Percentiles rank a stretch among this genome's conserved stretches.
Evolutionary conservation across 35 echinoderm and acorn worm species (phyloP).

Genomic region (Heliocidaris erythrogramma): DNA sequence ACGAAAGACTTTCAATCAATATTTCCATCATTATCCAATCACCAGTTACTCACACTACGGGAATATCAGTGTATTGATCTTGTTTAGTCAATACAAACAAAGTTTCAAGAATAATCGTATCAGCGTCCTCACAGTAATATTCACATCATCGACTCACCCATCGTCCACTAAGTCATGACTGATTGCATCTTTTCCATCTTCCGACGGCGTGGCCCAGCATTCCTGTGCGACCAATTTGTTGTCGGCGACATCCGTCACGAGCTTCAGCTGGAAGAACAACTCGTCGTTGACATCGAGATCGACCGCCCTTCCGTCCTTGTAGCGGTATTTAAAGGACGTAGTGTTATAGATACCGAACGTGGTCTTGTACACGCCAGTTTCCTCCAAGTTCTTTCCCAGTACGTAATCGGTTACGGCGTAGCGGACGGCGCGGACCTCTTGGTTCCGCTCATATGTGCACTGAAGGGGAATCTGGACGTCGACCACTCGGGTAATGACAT

Average conservation of each 20-base stretch:
- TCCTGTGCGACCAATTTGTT: background rate
- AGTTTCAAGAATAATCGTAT: too few relatives aligned
- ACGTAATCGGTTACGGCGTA: conserved; percentile 14
- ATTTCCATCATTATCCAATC: too few relatives aligned
- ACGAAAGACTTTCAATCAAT: too few relatives aligned
- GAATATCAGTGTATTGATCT: too few relatives aligned
- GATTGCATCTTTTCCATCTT: background rate
- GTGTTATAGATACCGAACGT: conserved; percentile 29
- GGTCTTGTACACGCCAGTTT: background rate
- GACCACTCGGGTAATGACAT: conserved; percentile 6
- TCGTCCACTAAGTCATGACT: background rate
- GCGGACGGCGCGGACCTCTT: conserved; percentile 32
- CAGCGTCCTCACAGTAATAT: too few relatives aligned
- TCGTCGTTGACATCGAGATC: conserved; percentile 18
- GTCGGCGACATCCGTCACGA: background rate
- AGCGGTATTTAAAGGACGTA: background rate
- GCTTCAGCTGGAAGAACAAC: conserved; percentile 21
- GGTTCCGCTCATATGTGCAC: background rate
- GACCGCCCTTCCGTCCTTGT: background rate
- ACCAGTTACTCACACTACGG: too few relatives aligned
- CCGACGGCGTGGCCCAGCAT: conserved; percentile 21
- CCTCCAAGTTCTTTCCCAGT: conserved; percentile 38
- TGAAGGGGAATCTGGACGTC: conserved; percentile 22
- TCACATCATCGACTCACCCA: background rate
- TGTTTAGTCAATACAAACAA: too few relatives aligned